A percentile compares a stretch with the other conserved stretches of the same genome.
These are phyloP conservation scores for Holotrichia oblita DNA, from an alignment of 1,140 invertebrate genomes.

Conservation along the genomic window DNA sequence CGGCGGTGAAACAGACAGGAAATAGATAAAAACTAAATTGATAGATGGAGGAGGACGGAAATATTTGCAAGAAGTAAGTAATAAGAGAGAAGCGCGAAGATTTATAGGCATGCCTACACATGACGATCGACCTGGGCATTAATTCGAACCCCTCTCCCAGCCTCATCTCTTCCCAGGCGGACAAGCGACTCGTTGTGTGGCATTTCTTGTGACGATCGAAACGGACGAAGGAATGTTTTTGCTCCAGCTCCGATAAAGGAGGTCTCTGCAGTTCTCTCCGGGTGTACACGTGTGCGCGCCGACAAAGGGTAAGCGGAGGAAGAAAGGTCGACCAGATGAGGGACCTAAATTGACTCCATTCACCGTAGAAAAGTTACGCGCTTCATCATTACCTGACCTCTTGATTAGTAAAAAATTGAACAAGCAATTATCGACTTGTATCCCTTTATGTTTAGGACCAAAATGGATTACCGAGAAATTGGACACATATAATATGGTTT, in stretches of 20 bases:
- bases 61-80: slow-evolving; percentile 46
- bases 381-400: slow-evolving; percentile 35
- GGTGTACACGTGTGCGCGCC: background rate
- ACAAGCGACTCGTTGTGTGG: background rate
- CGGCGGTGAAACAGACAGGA: slow-evolving; percentile 50
- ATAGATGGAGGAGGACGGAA: slow-evolving; percentile 48
- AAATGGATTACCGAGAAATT: background rate
- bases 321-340: background rate
- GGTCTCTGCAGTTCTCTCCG: background rate
- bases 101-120: slow-evolving; percentile 49
- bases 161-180: background rate
- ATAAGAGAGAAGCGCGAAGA: slow-evolving; percentile 49
- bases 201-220: slow-evolving; percentile 23
- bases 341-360: slow-evolving; percentile 39
- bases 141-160: slow-evolving; percentile 39
- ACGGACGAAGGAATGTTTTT: slow-evolving; percentile 18
- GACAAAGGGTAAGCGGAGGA: background rate
- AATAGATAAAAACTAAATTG: slow-evolving; percentile 51
- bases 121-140: slow-evolving; percentile 47
- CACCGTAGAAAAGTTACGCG: slow-evolving; percentile 15
- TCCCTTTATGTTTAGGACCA: background rate
- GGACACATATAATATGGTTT: no score
- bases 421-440: slow-evolving; percentile 19
- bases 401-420: slow-evolving; percentile 30
- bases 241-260: background rate